Percentiles rank a stretch among this genome's conserved stretches.
Conservation (phyloP, 2,797 vertebrate species). For the Novumbra hubbsi region DNA sequence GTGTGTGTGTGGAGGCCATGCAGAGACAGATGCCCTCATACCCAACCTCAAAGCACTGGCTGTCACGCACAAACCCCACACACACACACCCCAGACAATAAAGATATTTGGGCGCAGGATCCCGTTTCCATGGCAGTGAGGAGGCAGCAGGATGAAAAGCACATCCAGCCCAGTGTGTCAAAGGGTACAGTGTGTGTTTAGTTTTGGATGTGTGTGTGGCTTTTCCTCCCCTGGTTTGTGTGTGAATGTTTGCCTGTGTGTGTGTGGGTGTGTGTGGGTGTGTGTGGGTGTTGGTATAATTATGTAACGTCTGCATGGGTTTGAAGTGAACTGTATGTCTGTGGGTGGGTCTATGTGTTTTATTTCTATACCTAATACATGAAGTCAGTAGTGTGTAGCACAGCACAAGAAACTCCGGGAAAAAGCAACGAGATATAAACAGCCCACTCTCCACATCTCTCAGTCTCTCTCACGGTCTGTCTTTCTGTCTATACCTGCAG, state of each 20-base stretch:
- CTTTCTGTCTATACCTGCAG: constrained; percentile 55
- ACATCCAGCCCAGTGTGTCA: constrained; percentile 46
- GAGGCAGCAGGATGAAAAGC: constrained; percentile 66
- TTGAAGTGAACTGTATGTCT: constrained; percentile 5
- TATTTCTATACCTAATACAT: constrained; percentile 5
- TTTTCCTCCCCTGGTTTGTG: constrained; percentile 18
- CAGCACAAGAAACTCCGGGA: constrained; percentile 43
- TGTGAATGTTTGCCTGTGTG: constrained; percentile 13
- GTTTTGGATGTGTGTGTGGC: constrained; percentile 34
- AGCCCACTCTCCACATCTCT: constrained; percentile 43
- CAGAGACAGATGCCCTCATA: constrained; percentile 17
- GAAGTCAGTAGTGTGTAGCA: constrained; percentile 40
- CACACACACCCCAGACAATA: constrained; percentile 50
- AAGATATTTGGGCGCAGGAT: constrained; percentile 61
- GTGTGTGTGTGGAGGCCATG: constrained; percentile 32
- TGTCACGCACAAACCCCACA: constrained; percentile 47
- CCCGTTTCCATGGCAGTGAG: constrained; percentile 74
- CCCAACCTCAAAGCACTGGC: constrained; percentile 53
- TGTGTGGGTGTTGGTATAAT: constrained; percentile 5
- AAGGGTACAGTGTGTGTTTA: constrained; percentile 45
- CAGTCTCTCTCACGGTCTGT: constrained; percentile 50
- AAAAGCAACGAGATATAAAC: constrained; percentile 39
- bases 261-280: constrained; percentile 3
- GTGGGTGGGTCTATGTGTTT: not conserved
- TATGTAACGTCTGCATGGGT: constrained; percentile 4